Conservation (phyloP, 2,113 vertebrate genomes). For the Acinonyx jubatus region DNA sequence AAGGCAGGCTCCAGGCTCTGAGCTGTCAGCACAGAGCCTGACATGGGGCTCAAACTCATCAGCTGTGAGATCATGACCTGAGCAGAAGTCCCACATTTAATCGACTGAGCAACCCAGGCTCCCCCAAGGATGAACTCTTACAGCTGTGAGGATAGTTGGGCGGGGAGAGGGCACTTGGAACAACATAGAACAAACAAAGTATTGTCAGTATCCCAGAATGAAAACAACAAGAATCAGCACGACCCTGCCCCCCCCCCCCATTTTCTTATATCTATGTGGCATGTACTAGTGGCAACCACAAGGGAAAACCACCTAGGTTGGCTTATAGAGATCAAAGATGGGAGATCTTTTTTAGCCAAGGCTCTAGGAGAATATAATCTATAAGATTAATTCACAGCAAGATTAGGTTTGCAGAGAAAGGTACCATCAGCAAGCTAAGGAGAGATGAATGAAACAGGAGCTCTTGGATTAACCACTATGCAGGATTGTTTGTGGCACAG, state of each 20-base stretch:
- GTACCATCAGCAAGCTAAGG: neutral
- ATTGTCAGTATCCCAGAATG: neutral
- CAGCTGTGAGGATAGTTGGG: neutral
- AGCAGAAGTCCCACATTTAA: too few species aligned
- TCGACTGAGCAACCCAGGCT: too few species aligned
- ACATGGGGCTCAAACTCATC: too few species aligned
- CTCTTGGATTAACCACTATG: neutral
- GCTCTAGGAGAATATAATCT: neutral
- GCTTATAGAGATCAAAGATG: neutral
- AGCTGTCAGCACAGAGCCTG: too few species aligned
- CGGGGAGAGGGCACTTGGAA: neutral
- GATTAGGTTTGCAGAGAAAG: neutral
- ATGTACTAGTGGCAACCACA: neutral
- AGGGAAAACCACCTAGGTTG: neutral
- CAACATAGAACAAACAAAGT: neutral
- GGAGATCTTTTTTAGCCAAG: neutral
- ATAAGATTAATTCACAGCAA: neutral
- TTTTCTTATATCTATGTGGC: neutral
- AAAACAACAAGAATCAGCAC: neutral
- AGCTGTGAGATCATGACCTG: too few species aligned
- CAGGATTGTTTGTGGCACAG: neutral
- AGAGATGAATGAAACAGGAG: neutral
- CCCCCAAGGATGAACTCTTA: neutral
- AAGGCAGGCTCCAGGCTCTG: too few species aligned
- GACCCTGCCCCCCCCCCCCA: rapidly evolving